Conservation (phyloP, 2,113 vertebrate species). For the Hemichromis elongatus region DNA sequence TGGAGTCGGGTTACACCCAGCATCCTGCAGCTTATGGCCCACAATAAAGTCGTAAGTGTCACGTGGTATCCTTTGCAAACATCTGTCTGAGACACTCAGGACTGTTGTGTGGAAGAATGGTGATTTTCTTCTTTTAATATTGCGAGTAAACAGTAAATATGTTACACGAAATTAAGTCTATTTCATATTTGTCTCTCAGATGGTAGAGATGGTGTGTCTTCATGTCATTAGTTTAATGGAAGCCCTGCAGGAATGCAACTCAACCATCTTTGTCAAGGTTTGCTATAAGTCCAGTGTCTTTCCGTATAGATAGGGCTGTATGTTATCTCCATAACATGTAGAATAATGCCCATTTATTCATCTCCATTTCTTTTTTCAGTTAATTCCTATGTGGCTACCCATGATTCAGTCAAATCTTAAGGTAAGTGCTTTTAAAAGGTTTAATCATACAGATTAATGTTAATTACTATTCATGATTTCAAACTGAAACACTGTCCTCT, state of each 20-base stretch:
- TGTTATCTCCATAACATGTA: background rate
- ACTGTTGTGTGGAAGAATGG: background rate
- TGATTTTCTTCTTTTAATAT: background rate
- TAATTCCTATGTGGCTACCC: slow-evolving; percentile 99
- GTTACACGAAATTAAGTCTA: background rate
- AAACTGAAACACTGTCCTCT: background rate
- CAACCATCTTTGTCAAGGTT: slow-evolving; percentile 98
- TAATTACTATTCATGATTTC: background rate
- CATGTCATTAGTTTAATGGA: slow-evolving; percentile 99
- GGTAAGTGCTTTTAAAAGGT: slow-evolving; percentile 70
- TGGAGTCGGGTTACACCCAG: slow-evolving; percentile 98
- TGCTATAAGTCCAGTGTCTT: slow-evolving; percentile 1
- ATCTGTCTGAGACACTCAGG: background rate
- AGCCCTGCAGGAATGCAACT: slow-evolving; percentile 97
- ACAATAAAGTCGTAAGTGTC: slow-evolving; percentile 94
- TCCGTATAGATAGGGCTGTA: background rate
- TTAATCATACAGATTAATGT: background rate
- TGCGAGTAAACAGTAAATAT: background rate
- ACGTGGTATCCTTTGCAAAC: background rate
- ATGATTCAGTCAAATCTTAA: slow-evolving; percentile 99
- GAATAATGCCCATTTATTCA: background rate
- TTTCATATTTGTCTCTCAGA: slow-evolving; percentile 64
- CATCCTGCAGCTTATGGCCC: slow-evolving; percentile 98
- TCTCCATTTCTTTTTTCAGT: slow-evolving; percentile 67
- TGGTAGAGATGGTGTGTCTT: slow-evolving; percentile 99